Evolutionary conservation across 2,113 vertebrate species (phyloP).

Genomic region (Mesocricetus auratus): DNA sequence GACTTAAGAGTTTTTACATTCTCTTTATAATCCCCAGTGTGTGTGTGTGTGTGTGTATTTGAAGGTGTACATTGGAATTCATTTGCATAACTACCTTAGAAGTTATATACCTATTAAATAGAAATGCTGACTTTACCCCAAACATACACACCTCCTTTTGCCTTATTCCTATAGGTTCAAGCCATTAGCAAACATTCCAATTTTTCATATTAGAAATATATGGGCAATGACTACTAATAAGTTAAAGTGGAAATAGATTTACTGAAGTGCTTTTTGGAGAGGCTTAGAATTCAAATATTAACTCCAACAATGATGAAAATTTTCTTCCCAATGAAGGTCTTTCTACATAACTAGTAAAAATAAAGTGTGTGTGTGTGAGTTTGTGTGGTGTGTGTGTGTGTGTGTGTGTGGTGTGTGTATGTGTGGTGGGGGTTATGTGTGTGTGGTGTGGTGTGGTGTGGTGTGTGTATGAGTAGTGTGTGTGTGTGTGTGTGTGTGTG

Average conservation of each 20-base stretch:
- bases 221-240: too few species aligned
- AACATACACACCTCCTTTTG: not conserved
- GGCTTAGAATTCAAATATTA: not conserved
- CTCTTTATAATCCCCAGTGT: not conserved
- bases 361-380: too few species aligned
- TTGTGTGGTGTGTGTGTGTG: too few species aligned
- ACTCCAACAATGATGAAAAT: not conserved
- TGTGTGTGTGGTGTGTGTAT: too few species aligned
- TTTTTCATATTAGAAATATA: slow-evolving; percentile 30
- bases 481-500: too few species aligned
- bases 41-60: not conserved
- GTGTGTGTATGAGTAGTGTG: too few species aligned
- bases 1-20: not conserved
- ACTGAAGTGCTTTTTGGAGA: slow-evolving; percentile 5
- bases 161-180: slow-evolving; percentile 43
- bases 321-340: slow-evolving; percentile 20
- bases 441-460: too few species aligned
- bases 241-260: too few species aligned
- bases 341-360: slow-evolving; percentile 20
- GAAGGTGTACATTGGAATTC: not conserved
- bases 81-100: not conserved
- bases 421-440: too few species aligned
- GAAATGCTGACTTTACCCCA: not conserved
- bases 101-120: not conserved
- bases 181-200: slow-evolving; percentile 35